Conservation (phyloP, 2,888 invertebrate species). For the Amblyjoppa proteus region DNA sequence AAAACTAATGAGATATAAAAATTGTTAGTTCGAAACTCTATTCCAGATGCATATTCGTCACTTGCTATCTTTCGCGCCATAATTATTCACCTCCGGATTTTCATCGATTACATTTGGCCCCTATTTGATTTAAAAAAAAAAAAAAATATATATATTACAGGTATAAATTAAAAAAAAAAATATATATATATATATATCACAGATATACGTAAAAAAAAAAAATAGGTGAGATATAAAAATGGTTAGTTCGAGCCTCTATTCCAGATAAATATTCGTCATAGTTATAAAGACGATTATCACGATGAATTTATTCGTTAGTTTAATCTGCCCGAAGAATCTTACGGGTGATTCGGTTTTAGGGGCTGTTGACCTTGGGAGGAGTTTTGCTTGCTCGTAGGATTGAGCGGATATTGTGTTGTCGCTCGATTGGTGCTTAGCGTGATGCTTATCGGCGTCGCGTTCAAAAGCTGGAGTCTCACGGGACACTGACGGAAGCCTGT, state of each 20-base stretch:
- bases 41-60: too few species aligned
- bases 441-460: conserved; percentile 84
- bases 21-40: too few species aligned
- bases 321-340: conserved; percentile 9
- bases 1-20: too few species aligned
- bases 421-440: conserved; percentile 80
- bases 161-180: too few species aligned
- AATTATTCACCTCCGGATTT: not conserved
- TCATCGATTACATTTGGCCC: conserved; percentile 26
- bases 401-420: conserved; percentile 71
- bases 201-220: too few species aligned
- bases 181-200: not conserved
- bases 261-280: too few species aligned
- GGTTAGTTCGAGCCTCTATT: too few species aligned
- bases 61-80: not conserved
- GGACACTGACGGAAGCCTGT: conserved; percentile 84
- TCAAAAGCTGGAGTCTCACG: conserved; percentile 85
- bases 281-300: conserved; percentile 9
- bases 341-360: conserved; percentile 72
- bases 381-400: conserved; percentile 71
- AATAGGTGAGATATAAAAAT: too few species aligned
- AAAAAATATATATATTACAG: too few species aligned
- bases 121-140: conserved; percentile 30
- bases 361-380: conserved; percentile 74
- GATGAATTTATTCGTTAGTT: conserved; percentile 38